A percentile compares a stretch with the other conserved stretches of the same genome.
Conservation (phyloP, 2,797 vertebrate species). For the Chrysolophus pictus region DNA sequence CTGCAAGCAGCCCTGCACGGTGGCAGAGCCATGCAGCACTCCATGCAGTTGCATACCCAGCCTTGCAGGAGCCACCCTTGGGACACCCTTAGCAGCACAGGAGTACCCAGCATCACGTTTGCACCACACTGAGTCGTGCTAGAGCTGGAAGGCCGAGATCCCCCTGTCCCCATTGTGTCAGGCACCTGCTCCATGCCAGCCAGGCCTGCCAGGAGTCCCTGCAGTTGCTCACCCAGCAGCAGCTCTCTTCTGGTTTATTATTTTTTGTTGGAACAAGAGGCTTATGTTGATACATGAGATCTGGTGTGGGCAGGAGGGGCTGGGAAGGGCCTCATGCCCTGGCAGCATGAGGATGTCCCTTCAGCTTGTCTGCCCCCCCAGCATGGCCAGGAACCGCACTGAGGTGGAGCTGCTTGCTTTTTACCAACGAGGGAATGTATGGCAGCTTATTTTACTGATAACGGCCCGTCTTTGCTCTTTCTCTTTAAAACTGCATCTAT, state of each 20-base stretch:
- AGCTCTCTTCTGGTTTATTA: not conserved
- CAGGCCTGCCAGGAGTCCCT: not conserved
- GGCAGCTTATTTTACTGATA: not conserved
- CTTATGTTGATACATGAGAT: not conserved
- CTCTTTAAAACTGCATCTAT: not conserved
- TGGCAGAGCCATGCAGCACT: rapidly evolving
- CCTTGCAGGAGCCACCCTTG: not conserved
- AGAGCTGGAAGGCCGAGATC: not conserved
- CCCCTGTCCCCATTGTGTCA: not conserved
- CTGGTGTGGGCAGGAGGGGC: not conserved
- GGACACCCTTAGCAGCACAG: not conserved
- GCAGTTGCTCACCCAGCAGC: not conserved
- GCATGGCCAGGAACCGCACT: not conserved
- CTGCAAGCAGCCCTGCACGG: rapidly evolving
- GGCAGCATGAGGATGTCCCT: not conserved
- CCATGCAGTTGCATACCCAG: not conserved
- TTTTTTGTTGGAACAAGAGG: rapidly evolving
- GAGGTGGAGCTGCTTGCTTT: not conserved
- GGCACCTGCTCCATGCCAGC: rapidly evolving
- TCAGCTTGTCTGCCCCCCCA: not conserved
- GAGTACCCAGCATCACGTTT: not conserved
- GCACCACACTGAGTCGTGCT: not conserved
- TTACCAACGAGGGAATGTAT: not conserved
- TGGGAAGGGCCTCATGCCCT: not conserved
- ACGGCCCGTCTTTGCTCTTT: not conserved